These are phyloP conservation scores for Hydriomena furcata DNA, from an alignment of 2,888 invertebrate species.

Conservation along the genomic window DNA sequence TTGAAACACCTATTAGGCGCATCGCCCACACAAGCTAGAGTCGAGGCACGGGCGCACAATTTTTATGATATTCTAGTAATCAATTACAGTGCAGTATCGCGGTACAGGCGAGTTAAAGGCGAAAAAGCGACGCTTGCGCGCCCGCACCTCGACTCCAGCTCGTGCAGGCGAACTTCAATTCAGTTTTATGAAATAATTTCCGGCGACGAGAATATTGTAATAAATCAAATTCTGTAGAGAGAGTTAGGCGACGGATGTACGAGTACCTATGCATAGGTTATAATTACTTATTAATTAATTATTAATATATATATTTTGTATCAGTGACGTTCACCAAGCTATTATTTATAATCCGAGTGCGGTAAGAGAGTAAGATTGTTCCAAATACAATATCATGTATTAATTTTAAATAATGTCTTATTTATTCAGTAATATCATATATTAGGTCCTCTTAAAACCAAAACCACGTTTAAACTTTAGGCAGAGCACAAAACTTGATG, in stretches of 20 bases:
- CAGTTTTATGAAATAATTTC: constrained; percentile 13
- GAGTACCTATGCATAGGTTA: constrained; percentile 65
- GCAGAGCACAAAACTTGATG: too few relatives aligned
- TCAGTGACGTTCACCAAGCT: constrained; percentile 71
- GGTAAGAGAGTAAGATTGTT: constrained; percentile 69
- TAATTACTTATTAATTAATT: constrained; percentile 49
- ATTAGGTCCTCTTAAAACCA: too few relatives aligned
- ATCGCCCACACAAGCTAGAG: too few relatives aligned
- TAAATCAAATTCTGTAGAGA: constrained; percentile 48
- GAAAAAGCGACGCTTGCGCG: too few relatives aligned
- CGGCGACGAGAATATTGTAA: constrained; percentile 42
- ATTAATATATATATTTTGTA: constrained; percentile 74
- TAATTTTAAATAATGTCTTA: constrained; percentile 39
- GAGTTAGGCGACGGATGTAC: constrained; percentile 51
- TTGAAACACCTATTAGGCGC: too few relatives aligned
- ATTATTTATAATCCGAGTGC: constrained; percentile 71
- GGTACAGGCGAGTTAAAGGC: too few relatives aligned
- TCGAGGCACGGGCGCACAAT: too few relatives aligned
- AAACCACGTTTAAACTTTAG: too few relatives aligned
- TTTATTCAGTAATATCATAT: background rate
- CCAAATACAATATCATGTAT: constrained; percentile 78
- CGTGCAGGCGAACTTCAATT: too few relatives aligned
- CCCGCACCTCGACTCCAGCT: too few relatives aligned
- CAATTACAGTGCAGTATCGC: too few relatives aligned
- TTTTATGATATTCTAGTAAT: too few relatives aligned